A percentile compares a stretch with the other conserved stretches of the same genome.
phyloP scores from a whole-genome alignment of 1,140 invertebrate genomes.

The Heterodera schachtii region DNA sequence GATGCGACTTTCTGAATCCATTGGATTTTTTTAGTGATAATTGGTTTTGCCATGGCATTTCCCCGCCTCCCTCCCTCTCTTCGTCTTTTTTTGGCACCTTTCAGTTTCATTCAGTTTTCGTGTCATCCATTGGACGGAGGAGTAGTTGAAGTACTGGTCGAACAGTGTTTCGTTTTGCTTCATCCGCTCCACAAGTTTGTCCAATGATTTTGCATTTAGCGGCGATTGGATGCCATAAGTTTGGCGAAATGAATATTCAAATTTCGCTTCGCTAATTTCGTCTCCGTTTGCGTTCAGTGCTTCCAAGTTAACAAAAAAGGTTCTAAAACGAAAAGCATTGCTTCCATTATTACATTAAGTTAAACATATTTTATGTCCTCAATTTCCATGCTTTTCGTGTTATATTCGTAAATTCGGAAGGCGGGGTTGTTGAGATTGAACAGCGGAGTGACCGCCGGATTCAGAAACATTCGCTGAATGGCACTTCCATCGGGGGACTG shows the following conservation, averaged over 20 bases:
- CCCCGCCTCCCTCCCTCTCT: too few species aligned
- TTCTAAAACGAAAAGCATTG: constrained; percentile 37
- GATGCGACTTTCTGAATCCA: constrained; percentile 4
- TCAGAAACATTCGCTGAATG: constrained; percentile 32
- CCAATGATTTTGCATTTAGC: constrained; percentile 8
- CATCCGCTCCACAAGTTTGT: constrained; percentile 22
- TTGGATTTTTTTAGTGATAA: background rate
- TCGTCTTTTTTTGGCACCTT: background rate
- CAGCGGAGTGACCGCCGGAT: constrained; percentile 45
- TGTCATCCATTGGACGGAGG: constrained; percentile 3
- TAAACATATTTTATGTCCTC: constrained; percentile 47
- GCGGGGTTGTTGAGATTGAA: constrained; percentile 42
- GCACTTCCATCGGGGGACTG: constrained; percentile 23
- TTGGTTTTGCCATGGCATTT: too few species aligned
- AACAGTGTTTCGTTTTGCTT: constrained; percentile 29
- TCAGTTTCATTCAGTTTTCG: constrained; percentile 7
- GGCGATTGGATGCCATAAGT: constrained; percentile 38
- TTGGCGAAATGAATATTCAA: constrained; percentile 55
- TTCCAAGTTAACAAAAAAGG: constrained; percentile 52
- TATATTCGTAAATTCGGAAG: constrained; percentile 46
- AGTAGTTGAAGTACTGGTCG: constrained; percentile 32
- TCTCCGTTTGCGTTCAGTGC: constrained; percentile 39
- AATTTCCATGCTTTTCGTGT: constrained; percentile 34
- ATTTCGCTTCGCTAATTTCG: constrained; percentile 27
- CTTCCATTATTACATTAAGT: too few species aligned